phyloP scores from a whole-genome alignment of 2,113 vertebrate species.

The Pyrgilauda ruficollis region DNA sequence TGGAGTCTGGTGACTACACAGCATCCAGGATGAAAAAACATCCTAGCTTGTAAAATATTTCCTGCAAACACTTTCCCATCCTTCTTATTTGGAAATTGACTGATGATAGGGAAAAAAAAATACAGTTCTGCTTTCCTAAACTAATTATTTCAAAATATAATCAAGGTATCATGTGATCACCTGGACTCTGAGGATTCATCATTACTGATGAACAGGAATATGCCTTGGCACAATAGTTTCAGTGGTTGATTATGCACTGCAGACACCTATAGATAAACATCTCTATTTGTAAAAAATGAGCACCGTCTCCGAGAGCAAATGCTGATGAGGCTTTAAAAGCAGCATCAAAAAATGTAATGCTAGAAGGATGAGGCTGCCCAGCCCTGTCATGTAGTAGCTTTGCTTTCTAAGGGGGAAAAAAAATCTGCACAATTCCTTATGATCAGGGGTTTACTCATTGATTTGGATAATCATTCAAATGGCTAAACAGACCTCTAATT shows the following conservation, averaged over 20 bases:
- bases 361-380: constrained; percentile 62
- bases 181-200: constrained; percentile 54
- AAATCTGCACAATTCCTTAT: constrained; percentile 66
- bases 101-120: constrained; percentile 32
- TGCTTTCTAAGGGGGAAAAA: constrained; percentile 59
- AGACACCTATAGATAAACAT: constrained; percentile 64
- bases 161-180: constrained; percentile 40
- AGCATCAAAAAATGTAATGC: constrained; percentile 47
- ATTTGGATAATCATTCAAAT: constrained; percentile 82
- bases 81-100: constrained; percentile 31
- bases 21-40: constrained; percentile 33
- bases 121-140: constrained; percentile 48
- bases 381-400: constrained; percentile 44
- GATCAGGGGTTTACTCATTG: constrained; percentile 76
- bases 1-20: constrained; percentile 5
- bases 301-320: constrained; percentile 43
- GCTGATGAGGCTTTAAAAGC: constrained; percentile 56
- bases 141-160: constrained; percentile 59
- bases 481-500: constrained; percentile 84
- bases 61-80: not conserved
- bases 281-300: constrained; percentile 64
- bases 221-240: constrained; percentile 62
- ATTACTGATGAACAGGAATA: constrained; percentile 54
- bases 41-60: constrained; percentile 24
- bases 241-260: constrained; percentile 50